phyloP scores from a whole-genome alignment of 2,113 vertebrate species.

The Lethenteron reissneri region DNA sequence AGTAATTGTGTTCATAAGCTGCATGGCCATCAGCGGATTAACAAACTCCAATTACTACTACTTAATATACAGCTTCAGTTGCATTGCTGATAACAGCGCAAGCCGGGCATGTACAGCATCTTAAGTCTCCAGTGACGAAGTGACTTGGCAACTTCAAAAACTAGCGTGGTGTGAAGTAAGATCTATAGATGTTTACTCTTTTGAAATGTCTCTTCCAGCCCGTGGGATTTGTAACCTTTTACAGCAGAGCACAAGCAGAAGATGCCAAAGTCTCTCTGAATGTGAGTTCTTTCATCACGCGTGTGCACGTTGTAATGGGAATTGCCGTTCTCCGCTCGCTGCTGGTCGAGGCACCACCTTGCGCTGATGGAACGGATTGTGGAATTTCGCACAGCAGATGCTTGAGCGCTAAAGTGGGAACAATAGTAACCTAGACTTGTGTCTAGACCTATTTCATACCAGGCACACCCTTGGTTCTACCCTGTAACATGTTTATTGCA shows the following conservation, averaged over 20 bases:
- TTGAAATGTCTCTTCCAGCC: background rate
- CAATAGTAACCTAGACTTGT: background rate
- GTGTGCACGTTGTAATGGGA: background rate
- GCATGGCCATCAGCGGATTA: no score
- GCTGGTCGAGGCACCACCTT: background rate
- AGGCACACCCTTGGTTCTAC: no score
- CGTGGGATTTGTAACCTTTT: slow-evolving; percentile 6
- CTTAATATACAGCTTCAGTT: background rate
- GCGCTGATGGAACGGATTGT: background rate
- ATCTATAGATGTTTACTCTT: background rate
- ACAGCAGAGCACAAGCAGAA: slow-evolving; percentile 5
- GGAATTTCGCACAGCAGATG: background rate
- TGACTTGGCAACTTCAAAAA: background rate
- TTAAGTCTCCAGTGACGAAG: background rate
- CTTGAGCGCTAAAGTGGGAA: background rate
- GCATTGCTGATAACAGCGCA: background rate
- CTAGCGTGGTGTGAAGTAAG: background rate
- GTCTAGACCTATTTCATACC: background rate
- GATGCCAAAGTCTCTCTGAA: background rate
- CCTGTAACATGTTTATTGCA: no score
- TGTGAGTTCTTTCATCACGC: background rate
- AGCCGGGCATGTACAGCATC: background rate
- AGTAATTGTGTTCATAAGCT: no score
- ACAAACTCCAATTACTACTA: background rate
- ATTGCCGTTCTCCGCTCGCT: background rate